Evolutionary conservation across 1,140 invertebrate species (phyloP), one percentile per base, ranked within the genome.

Genomic region (Heliconius eleuchia): DNA sequence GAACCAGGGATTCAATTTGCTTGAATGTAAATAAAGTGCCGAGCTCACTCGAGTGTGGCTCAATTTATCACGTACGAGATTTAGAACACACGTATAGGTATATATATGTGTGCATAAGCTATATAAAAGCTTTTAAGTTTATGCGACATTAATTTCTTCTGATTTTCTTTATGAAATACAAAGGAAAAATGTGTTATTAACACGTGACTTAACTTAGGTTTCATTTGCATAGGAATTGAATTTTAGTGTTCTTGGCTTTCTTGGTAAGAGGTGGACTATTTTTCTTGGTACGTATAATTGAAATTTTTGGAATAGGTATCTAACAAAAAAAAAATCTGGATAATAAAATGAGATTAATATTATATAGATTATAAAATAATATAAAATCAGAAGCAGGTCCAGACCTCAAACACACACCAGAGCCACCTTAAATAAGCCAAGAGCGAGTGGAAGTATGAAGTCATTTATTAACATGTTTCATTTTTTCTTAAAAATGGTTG

Each of bases 1-100:
- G 85, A 81, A 90, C 87, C 88, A 90, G 89, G 87, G 88, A 90
- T 93, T 92, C 89, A 91, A 93, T 92, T 93, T 92, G 88, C 84
- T 85, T 84, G 86, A 88, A 92, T 92, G 89, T 92, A 93, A 92
- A 93, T 93, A 93, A 91, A 92, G 86, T 86, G 89, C 82, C 84
- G 73, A 71, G 60, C 27, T 78, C 78, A 80, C 78, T 84, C 73
- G 77, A 80, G 74, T 81, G 80, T 81, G 80, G 79, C 84, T 83
- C 84, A 83, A 86, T 66, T 66, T 66, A 66, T 87, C 85, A 80
- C 80, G 75, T 80, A 71, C 39, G 27, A 73, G 71, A 78, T 74
- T 76, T 76, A 55, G 70, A 80, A 73, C 66, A 46, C 70, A 71
- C n/a, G 71, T 16, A 66, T 16, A 57, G 18, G 2, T 23, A n/a